Conservation (phyloP, 2,113 vertebrate genomes). For the Lampris incognitus region DNA sequence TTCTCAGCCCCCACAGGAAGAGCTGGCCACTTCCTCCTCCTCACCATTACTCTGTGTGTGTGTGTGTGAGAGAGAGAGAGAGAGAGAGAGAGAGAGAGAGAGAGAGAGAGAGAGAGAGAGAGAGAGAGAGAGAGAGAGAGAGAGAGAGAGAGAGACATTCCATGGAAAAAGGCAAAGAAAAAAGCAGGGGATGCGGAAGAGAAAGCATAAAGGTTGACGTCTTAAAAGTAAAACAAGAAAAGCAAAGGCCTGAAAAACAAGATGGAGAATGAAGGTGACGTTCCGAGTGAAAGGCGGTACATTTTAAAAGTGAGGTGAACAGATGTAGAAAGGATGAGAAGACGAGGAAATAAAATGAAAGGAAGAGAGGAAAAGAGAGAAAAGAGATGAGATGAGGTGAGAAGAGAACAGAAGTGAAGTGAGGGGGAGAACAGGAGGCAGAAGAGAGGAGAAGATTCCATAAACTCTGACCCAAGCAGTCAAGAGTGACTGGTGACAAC, state of each 20-base stretch:
- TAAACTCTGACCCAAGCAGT: not conserved
- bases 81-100: not conserved
- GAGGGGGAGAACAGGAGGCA: not conserved
- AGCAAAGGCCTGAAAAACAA: too few relatives aligned
- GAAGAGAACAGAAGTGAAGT: slow-evolving; percentile 19
- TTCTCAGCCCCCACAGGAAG: slow-evolving; percentile 74
- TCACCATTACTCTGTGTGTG: not conserved
- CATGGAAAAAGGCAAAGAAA: slow-evolving; percentile 15
- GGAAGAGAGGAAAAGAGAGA: not conserved
- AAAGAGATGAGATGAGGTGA: not conserved
- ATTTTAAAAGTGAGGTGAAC: too few relatives aligned
- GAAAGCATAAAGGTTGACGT: not conserved
- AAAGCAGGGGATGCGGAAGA: not conserved
- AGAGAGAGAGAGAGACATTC: slow-evolving; percentile 42
- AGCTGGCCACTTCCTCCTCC: slow-evolving; percentile 71
- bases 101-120: not conserved
- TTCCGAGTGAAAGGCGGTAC: too few relatives aligned
- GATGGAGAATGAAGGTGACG: too few relatives aligned
- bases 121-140: not conserved
- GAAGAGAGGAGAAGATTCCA: slow-evolving; percentile 9
- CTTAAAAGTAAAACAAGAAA: too few relatives aligned
- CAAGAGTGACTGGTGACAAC: slow-evolving; percentile 60
- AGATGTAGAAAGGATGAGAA: not conserved
- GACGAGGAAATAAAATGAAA: not conserved
- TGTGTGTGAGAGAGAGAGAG: slow-evolving; percentile 42